These are phyloP conservation scores for Macrotis lagotis DNA, from an alignment of 2,113 vertebrate genomes.

Conservation along the genomic window DNA sequence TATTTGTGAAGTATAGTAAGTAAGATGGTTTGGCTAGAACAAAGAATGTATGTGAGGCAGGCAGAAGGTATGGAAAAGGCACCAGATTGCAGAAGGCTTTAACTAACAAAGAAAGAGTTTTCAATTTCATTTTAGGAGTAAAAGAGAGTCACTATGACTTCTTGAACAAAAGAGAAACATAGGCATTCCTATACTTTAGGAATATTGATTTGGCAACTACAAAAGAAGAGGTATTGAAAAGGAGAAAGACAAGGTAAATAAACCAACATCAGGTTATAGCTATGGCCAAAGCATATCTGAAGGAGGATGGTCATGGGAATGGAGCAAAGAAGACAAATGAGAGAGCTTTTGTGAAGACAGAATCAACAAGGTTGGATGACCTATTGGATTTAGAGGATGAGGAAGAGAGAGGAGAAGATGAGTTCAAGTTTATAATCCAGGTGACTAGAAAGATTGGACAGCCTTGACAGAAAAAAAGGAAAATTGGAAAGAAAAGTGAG, in stretches of 20 bases:
- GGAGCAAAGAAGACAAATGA: neutral
- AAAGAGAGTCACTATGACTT: neutral
- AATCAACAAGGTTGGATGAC: neutral
- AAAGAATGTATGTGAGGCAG: neutral
- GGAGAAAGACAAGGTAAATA: neutral
- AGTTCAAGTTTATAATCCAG: neutral
- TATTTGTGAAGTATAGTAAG: neutral
- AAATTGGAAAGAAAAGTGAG: neutral
- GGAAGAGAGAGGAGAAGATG: neutral
- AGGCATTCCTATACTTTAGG: neutral
- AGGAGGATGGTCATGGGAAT: neutral
- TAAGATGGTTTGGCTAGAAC: neutral
- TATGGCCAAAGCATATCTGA: neutral
- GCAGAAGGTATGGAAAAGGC: neutral
- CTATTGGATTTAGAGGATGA: neutral
- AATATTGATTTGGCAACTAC: neutral
- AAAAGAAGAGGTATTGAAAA: neutral
- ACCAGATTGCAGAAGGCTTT: neutral
- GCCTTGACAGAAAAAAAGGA: neutral
- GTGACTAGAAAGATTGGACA: neutral
- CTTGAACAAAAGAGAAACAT: neutral
- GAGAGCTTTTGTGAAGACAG: neutral
- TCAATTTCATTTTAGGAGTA: neutral
- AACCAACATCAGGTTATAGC: neutral
- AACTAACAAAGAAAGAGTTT: neutral